A percentile compares a stretch with the other conserved stretches of the same genome.
phyloP scores from a whole-genome alignment of 2,888 invertebrate species.

The Corbicula japonica region DNA sequence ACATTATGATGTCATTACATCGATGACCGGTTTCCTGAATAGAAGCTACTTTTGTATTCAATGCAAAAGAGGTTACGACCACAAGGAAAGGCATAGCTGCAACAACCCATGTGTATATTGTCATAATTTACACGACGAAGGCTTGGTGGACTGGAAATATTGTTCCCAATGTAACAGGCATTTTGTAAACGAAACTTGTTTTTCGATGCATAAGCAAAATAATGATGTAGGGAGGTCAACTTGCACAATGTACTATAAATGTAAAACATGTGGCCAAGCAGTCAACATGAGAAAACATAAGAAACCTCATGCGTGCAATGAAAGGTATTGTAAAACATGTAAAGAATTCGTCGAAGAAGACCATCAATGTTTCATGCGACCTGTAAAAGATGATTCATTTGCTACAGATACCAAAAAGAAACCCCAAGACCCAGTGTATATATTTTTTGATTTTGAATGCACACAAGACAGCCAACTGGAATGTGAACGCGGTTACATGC shows the following conservation, averaged over 20 bases:
- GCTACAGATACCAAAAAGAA: no score
- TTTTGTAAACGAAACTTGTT: not conserved
- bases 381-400: no score
- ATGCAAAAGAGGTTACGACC: not conserved
- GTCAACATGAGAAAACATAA: no score
- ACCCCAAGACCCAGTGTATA: no score
- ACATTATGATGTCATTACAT: not conserved
- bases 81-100: not conserved
- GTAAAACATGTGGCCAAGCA: no score
- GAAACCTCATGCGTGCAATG: no score
- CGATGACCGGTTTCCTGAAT: not conserved
- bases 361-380: no score
- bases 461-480: not conserved
- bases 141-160: no score
- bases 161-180: not conserved
- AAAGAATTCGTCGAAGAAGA: no score
- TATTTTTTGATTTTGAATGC: constrained; percentile 16
- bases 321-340: no score
- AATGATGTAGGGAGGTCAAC: no score
- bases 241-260: no score
- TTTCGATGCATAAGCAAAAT: not conserved
- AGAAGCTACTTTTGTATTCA: not conserved
- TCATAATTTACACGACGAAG: not conserved
- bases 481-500: constrained; percentile 5
- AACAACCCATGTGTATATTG: constrained; percentile 1